Percentiles rank a stretch among this genome's conserved stretches.
Conservation (phyloP, 2,888 invertebrate species). For the Elgonia sp. region DNA sequence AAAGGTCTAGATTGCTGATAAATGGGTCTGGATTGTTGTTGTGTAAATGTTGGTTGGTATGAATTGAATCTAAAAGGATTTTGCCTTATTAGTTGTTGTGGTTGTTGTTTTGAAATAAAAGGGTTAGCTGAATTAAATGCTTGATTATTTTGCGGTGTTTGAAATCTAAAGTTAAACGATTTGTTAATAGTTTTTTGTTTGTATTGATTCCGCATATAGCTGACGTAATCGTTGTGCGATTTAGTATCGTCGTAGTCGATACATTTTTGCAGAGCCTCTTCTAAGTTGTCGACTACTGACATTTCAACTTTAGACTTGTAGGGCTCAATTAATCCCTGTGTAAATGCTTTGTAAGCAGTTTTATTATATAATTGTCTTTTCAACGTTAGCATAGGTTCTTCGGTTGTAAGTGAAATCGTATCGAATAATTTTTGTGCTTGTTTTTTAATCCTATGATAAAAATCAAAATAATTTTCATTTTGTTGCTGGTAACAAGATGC, state of each 20-base stretch:
- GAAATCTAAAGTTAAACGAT: background rate
- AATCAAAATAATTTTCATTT: conserved; percentile 5
- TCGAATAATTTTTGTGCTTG: conserved; percentile 14
- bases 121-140: background rate
- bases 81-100: conserved; percentile 1
- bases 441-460: conserved; percentile 18
- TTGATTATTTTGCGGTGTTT: background rate
- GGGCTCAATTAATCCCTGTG: conserved; percentile 15
- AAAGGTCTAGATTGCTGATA: too few species aligned
- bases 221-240: conserved; percentile 13
- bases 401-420: conserved; percentile 23
- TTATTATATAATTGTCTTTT: conserved; percentile 15
- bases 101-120: background rate
- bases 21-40: too few species aligned
- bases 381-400: conserved; percentile 4
- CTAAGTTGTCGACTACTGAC: background rate
- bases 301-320: conserved; percentile 29
- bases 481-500: conserved; percentile 11
- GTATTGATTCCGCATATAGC: conserved; percentile 20
- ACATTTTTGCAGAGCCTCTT: conserved; percentile 36
- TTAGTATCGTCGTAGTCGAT: conserved; percentile 36
- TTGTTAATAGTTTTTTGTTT: conserved; percentile 19
- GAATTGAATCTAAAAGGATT: background rate
- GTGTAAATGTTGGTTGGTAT: background rate
- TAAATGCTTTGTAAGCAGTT: conserved; percentile 16